Base-by-base conservation (phyloP, 2,797 vertebrate genomes). In the Sebastes kiyomatsui region DNA sequence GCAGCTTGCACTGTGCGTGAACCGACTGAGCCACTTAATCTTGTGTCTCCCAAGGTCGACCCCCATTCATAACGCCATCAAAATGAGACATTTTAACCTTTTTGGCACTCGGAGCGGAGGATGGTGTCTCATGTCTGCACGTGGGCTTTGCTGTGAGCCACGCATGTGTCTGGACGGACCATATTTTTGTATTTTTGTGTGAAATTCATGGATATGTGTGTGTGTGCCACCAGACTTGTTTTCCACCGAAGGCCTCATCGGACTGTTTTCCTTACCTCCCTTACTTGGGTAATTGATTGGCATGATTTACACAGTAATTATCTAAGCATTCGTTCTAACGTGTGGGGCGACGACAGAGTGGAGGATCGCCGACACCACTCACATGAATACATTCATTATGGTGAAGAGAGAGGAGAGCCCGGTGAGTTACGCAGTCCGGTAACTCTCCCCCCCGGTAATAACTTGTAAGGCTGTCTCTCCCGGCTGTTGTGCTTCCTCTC, bases 241-340 rank as follows among this genome's bases (percentile, higher is more conserved):
- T 90, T 86, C 61, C 74, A 86, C 46, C 0, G 2, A 68, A 25
- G 72, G 59, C 77, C 72, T 85, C 78, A 75, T 73, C 82, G 72
- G 87, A 84, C 56, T 91, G 82, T 90, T 92, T 92, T 81, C 60
- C 80, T 91, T 90, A 79, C 86, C 84, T 84, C 81, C 66, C 69
- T 66, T 6, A n/a, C 75, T 60, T 13, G 2, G 60, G 65, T 85
- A 88, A 92, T 89, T 92, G 87, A 92, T 92, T 88, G 90, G 68
- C 71, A 42, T 82, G 76, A 90, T 93, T 90, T 91, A 81, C 78
- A 76, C 75, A 16, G 81, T 67, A 72, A 88, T 93, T 87, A 91
- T 87, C 72, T 59, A 60, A 84, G 81, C 78, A 58, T 30, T 64
- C 64, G 14, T 69, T 82, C 72, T 75, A 76, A 58, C n/a, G 60